Evolutionary conservation across 1,140 invertebrate species (phyloP).

Genomic region (Chionoecetes opilio): DNA sequence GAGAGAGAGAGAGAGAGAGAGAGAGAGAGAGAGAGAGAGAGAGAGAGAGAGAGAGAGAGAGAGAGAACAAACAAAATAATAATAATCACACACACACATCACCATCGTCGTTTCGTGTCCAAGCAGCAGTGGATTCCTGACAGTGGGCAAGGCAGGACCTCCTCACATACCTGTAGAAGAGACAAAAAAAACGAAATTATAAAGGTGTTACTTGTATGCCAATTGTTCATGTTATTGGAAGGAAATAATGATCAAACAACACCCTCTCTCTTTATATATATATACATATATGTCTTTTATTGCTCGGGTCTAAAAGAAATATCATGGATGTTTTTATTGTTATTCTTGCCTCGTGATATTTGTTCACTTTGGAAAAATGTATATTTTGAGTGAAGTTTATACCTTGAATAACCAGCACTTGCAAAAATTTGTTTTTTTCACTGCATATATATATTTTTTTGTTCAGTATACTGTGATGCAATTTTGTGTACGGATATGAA

Average conservation of each 20-base stretch:
- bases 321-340: neutral
- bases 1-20: conserved; percentile 36
- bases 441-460: neutral
- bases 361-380: neutral
- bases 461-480: neutral
- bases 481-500: neutral
- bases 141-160: neutral
- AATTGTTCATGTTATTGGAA: neutral
- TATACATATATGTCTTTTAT: neutral
- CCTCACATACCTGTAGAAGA: neutral
- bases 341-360: neutral
- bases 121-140: neutral
- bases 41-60: conserved; percentile 60
- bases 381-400: neutral
- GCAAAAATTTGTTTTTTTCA: neutral
- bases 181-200: neutral
- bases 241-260: neutral
- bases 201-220: neutral
- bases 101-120: neutral
- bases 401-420: neutral
- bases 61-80: no score
- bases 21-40: conserved; percentile 35
- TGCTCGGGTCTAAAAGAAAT: neutral
- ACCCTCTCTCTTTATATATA: neutral
- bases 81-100: neutral